Evolutionary conservation across 2,797 vertebrate species (phyloP).

Genomic region (Sus cebifrons): DNA sequence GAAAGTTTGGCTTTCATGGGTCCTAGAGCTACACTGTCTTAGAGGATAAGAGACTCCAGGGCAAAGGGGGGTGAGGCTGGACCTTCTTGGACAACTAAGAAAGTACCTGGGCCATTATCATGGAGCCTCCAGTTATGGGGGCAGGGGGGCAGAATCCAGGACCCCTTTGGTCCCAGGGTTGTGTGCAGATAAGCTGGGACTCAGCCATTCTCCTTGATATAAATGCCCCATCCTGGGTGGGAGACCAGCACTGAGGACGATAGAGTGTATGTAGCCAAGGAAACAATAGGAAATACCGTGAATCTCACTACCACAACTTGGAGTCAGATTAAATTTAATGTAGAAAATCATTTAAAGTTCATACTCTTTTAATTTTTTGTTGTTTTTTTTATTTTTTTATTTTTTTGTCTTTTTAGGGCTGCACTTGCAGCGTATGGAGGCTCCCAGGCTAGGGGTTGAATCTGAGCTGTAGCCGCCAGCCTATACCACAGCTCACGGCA

Average conservation of each 20-base stretch:
- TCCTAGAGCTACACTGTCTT: not conserved
- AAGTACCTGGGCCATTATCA: not conserved
- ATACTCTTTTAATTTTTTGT: not conserved
- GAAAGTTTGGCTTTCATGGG: not conserved
- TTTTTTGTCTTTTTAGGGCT: no score
- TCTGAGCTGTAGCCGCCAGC: no score
- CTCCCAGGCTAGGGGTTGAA: no score
- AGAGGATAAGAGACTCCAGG: not conserved
- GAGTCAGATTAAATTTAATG: not conserved
- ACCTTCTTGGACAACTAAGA: not conserved
- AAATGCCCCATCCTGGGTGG: no score
- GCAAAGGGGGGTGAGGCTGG: not conserved
- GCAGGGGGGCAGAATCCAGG: not conserved
- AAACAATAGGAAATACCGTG: not conserved
- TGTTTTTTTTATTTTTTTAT: no score
- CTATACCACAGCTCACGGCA: no score
- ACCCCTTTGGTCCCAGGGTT: not conserved
- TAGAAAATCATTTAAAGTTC: not conserved
- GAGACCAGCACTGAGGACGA: not conserved
- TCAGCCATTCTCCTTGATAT: not conserved
- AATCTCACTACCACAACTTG: not conserved
- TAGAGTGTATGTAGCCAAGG: not conserved
- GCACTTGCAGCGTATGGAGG: no score
- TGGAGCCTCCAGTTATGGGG: not conserved
- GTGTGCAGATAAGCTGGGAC: not conserved